phyloP scores from a whole-genome alignment of 2,113 vertebrate genomes.

The Astur gentilis region DNA sequence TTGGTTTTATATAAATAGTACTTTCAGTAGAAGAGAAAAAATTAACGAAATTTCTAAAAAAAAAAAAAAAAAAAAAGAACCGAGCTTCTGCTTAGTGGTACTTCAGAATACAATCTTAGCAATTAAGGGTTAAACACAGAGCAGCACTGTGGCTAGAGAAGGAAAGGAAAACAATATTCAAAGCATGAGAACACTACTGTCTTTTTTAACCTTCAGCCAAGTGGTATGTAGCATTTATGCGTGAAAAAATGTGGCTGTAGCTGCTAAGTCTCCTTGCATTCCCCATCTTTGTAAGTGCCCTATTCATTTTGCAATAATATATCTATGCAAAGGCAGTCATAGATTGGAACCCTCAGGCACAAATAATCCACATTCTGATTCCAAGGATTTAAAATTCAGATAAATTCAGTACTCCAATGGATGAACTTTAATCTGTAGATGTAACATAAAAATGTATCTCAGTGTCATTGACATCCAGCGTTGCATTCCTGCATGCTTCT shows the following conservation, averaged over 20 bases:
- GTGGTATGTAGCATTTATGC: not conserved
- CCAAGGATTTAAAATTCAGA: not conserved
- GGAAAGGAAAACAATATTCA: constrained; percentile 48
- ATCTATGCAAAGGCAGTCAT: not conserved
- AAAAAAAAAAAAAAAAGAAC: not conserved
- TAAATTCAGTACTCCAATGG: not conserved
- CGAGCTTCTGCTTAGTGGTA: not conserved
- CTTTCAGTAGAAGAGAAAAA: not conserved
- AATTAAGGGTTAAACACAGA: constrained; percentile 11
- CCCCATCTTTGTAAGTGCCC: not conserved
- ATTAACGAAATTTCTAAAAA: not conserved
- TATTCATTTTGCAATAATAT: not conserved
- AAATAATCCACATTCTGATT: not conserved
- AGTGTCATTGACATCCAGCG: not conserved
- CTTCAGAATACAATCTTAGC: not conserved
- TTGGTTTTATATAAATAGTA: not conserved
- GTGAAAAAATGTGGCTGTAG: constrained; percentile 46
- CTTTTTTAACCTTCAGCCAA: constrained; percentile 50
- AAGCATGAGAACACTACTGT: constrained; percentile 52
- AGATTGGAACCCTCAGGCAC: not conserved
- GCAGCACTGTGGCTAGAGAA: not conserved
- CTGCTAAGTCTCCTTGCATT: constrained; percentile 4
- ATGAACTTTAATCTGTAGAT: not conserved
- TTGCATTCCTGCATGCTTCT: not conserved
- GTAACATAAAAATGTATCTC: not conserved